phyloP scores from a whole-genome alignment of 2,113 vertebrate genomes.

The Sinosuthora webbiana region DNA sequence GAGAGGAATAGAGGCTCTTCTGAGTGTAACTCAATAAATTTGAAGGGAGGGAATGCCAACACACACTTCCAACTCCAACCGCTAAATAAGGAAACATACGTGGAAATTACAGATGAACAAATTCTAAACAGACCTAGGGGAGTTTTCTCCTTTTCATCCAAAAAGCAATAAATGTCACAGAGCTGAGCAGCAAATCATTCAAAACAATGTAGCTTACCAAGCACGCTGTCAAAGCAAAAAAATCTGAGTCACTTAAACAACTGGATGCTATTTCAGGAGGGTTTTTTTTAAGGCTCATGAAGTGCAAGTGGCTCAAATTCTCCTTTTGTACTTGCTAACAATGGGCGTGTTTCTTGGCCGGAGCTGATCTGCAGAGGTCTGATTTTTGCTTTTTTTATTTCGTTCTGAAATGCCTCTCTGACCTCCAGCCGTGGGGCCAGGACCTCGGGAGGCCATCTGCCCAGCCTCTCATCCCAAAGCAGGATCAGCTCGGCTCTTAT shows the following conservation, averaged over 20 bases:
- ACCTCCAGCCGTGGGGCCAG: neutral
- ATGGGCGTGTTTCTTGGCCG: slow-evolving; percentile 22
- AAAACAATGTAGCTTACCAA: slow-evolving; percentile 55
- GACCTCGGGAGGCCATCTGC: slow-evolving; percentile 29
- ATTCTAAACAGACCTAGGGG: slow-evolving; percentile 61
- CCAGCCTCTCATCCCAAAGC: neutral
- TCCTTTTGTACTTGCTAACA: slow-evolving; percentile 41
- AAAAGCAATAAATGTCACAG: slow-evolving; percentile 64
- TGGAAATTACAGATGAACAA: slow-evolving; percentile 66
- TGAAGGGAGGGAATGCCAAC: slow-evolving; percentile 50
- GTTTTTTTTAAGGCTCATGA: neutral
- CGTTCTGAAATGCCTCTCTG: neutral
- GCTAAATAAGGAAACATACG: slow-evolving; percentile 61
- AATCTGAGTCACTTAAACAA: slow-evolving; percentile 47
- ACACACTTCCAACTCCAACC: slow-evolving; percentile 54
- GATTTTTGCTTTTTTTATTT: slow-evolving; percentile 6
- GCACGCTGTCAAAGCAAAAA: slow-evolving; percentile 55
- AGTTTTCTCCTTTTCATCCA: slow-evolving; percentile 61
- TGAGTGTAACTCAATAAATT: slow-evolving; percentile 51
- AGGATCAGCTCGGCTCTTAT: slow-evolving; percentile 10
- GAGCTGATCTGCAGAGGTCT: neutral
- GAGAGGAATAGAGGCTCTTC: slow-evolving; percentile 29
- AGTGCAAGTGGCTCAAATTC: slow-evolving; percentile 44
- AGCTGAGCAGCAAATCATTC: slow-evolving; percentile 56
- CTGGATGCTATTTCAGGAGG: slow-evolving; percentile 55